Evolutionary conservation across 2,113 vertebrate genomes (phyloP).

Genomic region (Anoura caudifer): DNA sequence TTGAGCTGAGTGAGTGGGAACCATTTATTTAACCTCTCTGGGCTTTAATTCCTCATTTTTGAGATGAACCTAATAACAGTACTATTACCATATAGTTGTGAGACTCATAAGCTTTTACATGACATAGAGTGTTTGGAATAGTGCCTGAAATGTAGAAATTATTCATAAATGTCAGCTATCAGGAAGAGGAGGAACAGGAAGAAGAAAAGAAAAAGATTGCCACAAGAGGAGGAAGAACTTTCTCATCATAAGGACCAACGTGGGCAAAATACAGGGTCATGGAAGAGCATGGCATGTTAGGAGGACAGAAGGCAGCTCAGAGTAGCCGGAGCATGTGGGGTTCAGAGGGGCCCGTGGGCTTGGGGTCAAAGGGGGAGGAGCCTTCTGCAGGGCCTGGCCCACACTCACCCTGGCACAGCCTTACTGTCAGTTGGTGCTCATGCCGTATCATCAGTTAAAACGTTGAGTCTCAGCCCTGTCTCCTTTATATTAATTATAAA

Average conservation of each 20-base stretch:
- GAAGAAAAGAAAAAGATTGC: not conserved
- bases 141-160: not conserved
- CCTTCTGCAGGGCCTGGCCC: not conserved
- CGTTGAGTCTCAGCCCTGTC: not conserved
- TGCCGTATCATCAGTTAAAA: not conserved
- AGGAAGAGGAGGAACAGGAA: not conserved
- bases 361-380: not conserved
- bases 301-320: not conserved
- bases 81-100: not conserved
- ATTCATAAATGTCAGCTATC: not conserved
- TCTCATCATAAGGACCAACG: not conserved
- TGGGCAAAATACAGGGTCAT: not conserved
- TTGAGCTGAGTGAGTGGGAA: not conserved
- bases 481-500: not conserved
- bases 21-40: not conserved
- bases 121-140: not conserved
- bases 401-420: fast-evolving
- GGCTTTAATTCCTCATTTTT: not conserved
- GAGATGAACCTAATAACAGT: not conserved
- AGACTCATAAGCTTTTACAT: not conserved
- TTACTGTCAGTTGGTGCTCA: too few relatives aligned
- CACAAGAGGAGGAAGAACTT: not conserved
- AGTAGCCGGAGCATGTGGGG: not conserved
- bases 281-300: not conserved
- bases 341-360: not conserved